Evolutionary conservation across 2,888 invertebrate genomes (phyloP).

Genomic region (Drosophila mulleri): DNA sequence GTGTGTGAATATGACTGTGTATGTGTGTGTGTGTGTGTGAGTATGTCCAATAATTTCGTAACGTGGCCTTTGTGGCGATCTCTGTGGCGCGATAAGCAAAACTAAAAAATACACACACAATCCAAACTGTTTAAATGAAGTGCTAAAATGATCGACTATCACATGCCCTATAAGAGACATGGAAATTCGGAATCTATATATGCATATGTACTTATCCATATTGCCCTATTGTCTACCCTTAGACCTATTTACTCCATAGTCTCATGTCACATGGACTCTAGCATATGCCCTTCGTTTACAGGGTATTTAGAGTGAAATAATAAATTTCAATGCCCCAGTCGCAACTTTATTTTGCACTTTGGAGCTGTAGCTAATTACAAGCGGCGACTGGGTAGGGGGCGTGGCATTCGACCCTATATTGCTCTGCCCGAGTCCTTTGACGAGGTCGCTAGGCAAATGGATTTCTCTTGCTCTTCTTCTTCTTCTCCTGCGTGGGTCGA

Average conservation of each 20-base stretch:
- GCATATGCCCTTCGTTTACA: not conserved
- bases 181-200: not conserved
- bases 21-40: constrained; percentile 15
- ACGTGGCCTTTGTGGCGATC: constrained; percentile 82
- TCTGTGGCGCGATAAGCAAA: constrained; percentile 66
- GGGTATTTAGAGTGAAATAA: constrained; percentile 31
- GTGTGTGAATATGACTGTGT: not conserved
- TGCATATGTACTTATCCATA: not conserved
- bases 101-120: constrained; percentile 16
- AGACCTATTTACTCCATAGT: not conserved
- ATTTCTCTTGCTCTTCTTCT: not conserved
- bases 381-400: constrained; percentile 1
- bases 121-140: not conserved
- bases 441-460: constrained; percentile 45
- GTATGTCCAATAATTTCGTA: constrained; percentile 77
- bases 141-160: not conserved
- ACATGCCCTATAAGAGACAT: constrained; percentile 14
- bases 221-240: not conserved
- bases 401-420: constrained; percentile 2
- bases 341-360: constrained; percentile 60
- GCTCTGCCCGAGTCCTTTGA: constrained; percentile 28
- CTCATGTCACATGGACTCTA: too few species aligned
- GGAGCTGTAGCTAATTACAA: constrained; percentile 50
- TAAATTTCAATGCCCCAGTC: constrained; percentile 25
- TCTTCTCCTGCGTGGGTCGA: constrained; percentile 27